phyloP scores from a whole-genome alignment of 2,797 vertebrate genomes.

The Sitta carolinensis region DNA sequence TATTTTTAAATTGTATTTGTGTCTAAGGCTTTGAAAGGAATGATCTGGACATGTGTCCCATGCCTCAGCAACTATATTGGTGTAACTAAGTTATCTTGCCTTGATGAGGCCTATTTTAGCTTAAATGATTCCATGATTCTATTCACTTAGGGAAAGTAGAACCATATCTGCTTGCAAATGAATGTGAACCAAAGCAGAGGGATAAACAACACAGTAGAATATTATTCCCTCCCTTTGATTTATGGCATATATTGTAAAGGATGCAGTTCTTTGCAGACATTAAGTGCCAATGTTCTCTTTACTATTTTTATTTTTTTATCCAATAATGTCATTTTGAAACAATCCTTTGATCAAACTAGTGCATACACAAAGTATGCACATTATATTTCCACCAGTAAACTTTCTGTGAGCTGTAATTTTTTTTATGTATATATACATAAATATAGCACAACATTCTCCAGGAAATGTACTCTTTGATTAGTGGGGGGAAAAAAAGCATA shows the following conservation, averaged over 20 bases:
- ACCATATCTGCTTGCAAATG: not conserved
- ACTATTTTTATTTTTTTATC: not conserved
- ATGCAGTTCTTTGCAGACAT: not conserved
- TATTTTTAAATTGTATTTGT: not conserved
- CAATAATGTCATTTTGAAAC: not conserved
- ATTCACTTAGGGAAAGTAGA: not conserved
- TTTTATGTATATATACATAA: not conserved
- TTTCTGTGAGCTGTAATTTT: not conserved
- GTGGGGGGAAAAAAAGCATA: not conserved
- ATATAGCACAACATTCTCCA: not conserved
- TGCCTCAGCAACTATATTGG: not conserved
- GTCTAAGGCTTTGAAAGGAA: not conserved
- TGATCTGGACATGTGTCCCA: not conserved
- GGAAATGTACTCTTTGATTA: not conserved
- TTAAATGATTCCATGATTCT: not conserved
- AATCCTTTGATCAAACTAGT: not conserved
- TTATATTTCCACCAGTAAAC: constrained; percentile 4
- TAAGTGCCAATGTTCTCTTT: not conserved
- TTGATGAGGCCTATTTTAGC: not conserved
- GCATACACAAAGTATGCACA: not conserved
- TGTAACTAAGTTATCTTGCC: not conserved
- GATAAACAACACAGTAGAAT: not conserved
- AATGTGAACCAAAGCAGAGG: not conserved
- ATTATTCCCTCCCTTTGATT: not conserved
- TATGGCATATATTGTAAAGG: not conserved